A percentile compares a stretch with the other conserved stretches of the same genome.
These are phyloP conservation scores for Cosmia pyralina DNA, from an alignment of 2,888 invertebrate genomes.

Conservation along the genomic window DNA sequence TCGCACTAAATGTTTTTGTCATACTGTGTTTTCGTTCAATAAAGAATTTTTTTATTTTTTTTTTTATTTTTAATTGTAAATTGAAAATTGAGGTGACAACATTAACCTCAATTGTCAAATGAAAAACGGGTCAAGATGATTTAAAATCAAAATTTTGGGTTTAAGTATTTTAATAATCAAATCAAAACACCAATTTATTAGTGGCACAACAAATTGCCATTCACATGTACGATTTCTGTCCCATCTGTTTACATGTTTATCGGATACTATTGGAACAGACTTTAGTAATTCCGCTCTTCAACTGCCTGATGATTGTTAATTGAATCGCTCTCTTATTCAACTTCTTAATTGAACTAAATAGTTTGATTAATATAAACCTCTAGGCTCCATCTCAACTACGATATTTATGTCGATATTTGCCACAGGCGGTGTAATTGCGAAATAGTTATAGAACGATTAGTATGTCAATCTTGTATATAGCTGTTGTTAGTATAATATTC, in stretches of 20 bases:
- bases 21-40: too few relatives aligned
- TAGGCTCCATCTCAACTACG: slow-evolving; percentile 4
- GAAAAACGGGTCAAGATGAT: background rate
- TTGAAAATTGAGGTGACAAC: background rate
- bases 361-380: slow-evolving; percentile 24
- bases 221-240: too few relatives aligned
- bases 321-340: slow-evolving; percentile 23
- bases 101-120: background rate
- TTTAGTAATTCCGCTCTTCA: slow-evolving; percentile 15
- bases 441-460: slow-evolving; percentile 39
- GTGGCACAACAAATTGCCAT: background rate
- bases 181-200: background rate
- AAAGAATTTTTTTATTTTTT: too few relatives aligned
- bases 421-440: slow-evolving; percentile 35
- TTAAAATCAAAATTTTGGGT: background rate
- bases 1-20: too few relatives aligned
- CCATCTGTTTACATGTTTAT: background rate
- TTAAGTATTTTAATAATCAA: background rate
- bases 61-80: too few relatives aligned
- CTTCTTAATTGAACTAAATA: slow-evolving; percentile 23
- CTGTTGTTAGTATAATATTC: slow-evolving; percentile 48
- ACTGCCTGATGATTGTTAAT: slow-evolving; percentile 23
- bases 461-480: slow-evolving; percentile 37
- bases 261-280: background rate
- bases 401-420: slow-evolving; percentile 43